phyloP scores from a whole-genome alignment of 2,113 vertebrate species.

The Electrona antarctica region DNA sequence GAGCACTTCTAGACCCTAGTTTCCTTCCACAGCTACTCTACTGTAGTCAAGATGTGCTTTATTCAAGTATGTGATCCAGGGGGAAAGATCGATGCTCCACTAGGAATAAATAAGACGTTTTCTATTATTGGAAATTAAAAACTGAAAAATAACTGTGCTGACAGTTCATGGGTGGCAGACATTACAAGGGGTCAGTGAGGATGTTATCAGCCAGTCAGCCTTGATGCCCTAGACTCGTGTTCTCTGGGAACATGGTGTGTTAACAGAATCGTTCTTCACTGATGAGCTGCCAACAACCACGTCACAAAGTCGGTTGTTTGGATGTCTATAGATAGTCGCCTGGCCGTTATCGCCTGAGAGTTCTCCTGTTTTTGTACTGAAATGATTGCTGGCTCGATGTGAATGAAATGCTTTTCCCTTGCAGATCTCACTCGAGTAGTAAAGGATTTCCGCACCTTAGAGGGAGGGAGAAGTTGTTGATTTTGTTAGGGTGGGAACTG shows the following conservation, averaged over 20 bases:
- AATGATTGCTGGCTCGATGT: conserved; percentile 26
- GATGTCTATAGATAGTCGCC: conserved; percentile 52
- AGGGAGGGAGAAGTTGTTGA: background rate
- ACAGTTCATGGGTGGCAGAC: conserved; percentile 5
- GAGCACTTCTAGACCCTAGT: too few relatives aligned
- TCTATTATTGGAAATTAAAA: too few relatives aligned
- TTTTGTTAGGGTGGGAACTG: background rate
- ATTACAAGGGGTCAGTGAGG: conserved; percentile 17
- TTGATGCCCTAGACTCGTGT: conserved; percentile 60
- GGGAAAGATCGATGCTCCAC: background rate
- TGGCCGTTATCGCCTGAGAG: conserved; percentile 54
- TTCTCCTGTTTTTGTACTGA: conserved; percentile 40
- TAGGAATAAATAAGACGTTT: background rate
- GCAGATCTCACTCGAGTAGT: background rate
- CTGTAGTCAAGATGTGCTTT: background rate
- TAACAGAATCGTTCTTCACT: conserved; percentile 42
- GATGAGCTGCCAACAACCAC: conserved; percentile 38
- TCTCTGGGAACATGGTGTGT: conserved; percentile 57
- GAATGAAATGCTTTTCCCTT: conserved; percentile 24
- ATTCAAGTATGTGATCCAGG: background rate
- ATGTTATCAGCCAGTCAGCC: conserved; percentile 52
- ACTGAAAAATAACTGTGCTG: background rate
- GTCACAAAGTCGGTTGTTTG: conserved; percentile 52
- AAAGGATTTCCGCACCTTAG: background rate
- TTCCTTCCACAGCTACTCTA: background rate